Evolutionary conservation across 2,888 invertebrate genomes (phyloP).

Genomic region (Monochamus alternatus): DNA sequence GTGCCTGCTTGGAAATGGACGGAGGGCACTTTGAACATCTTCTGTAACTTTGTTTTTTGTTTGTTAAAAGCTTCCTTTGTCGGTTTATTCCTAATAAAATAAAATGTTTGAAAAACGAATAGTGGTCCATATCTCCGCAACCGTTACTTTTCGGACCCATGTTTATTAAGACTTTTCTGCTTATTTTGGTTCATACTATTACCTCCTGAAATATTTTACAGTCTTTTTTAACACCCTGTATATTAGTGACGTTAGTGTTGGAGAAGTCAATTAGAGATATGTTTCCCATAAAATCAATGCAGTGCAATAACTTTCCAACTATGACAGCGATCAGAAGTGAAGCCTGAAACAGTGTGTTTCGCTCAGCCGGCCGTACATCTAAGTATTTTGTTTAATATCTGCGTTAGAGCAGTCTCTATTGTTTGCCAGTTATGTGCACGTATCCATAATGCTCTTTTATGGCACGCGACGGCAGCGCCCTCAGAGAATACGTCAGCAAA

Average conservation of each 20-base stretch:
- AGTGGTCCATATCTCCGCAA: no score
- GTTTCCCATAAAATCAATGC: conserved; percentile 7
- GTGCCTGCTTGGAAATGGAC: no score
- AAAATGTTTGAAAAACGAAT: no score
- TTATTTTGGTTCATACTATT: no score
- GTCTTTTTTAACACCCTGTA: not conserved
- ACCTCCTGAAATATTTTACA: no score
- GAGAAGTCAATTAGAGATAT: not conserved
- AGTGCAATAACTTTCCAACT: not conserved
- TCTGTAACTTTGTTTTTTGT: no score
- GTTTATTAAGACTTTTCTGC: no score
- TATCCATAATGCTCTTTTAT: conserved; percentile 58
- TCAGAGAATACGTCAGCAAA: conserved; percentile 60
- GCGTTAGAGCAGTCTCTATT: conserved; percentile 34
- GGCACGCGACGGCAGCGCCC: conserved; percentile 59
- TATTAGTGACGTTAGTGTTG: not conserved
- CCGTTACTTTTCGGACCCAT: no score
- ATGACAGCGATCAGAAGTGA: conserved; percentile 34
- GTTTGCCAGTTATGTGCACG: conserved; percentile 29
- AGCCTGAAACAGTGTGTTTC: conserved; percentile 39
- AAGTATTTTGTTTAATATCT: conserved; percentile 57
- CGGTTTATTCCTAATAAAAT: no score
- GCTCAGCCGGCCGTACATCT: conserved; percentile 48
- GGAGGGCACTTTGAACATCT: no score
- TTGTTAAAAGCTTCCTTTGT: no score